Evolutionary conservation across 2,888 invertebrate species (phyloP).

Genomic region (Harpalus rufipes): DNA sequence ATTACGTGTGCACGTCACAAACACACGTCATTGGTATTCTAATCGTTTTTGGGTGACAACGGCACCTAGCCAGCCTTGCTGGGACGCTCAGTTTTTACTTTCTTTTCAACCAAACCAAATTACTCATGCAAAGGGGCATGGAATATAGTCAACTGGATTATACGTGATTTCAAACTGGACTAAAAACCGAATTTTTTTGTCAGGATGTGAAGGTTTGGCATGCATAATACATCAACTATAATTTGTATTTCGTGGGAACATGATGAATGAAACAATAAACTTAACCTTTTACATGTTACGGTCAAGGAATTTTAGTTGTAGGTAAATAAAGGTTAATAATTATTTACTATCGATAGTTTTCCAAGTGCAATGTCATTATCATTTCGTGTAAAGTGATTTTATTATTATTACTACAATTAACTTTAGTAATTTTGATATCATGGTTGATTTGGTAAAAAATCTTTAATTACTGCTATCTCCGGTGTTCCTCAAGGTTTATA

Average conservation of each 20-base stretch:
- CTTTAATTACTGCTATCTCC: too few relatives aligned
- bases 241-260: neutral
- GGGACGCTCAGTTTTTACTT: conserved; percentile 34
- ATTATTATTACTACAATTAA: neutral
- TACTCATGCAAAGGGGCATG: conserved; percentile 5
- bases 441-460: neutral
- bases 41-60: conserved; percentile 57
- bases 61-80: conserved; percentile 15
- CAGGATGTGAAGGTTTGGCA: neutral
- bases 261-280: neutral
- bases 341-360: neutral
- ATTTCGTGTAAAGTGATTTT: neutral
- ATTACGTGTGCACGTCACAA: conserved; percentile 51
- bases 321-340: neutral
- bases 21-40: conserved; percentile 53
- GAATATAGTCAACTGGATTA: conserved; percentile 5
- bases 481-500: too few relatives aligned
- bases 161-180: conserved; percentile 14
- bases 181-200: conserved; percentile 28
- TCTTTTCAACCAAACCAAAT: conserved; percentile 21
- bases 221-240: neutral
- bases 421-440: neutral
- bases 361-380: conserved; percentile 1
- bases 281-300: neutral
- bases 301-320: neutral